These are phyloP conservation scores for Drosophila planitibia DNA, from an alignment of 2,888 invertebrate genomes.

Conservation along the genomic window DNA sequence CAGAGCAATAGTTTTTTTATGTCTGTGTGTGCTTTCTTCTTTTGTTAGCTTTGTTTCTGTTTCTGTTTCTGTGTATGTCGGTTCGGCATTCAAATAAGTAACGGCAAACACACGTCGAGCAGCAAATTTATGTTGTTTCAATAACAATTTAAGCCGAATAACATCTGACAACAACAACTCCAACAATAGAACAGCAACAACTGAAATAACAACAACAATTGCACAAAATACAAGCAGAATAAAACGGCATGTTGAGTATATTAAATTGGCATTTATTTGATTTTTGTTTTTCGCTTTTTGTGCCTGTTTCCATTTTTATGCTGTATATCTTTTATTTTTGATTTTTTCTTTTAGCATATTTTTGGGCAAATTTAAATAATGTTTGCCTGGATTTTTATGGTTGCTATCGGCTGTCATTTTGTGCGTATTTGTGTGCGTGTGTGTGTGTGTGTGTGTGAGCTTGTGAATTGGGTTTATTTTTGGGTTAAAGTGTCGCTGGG, in stretches of 20 bases:
- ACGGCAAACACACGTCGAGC: conserved; percentile 61
- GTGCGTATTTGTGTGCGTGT: neutral
- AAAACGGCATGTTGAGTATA: conserved; percentile 76
- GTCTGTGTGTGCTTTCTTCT: conserved; percentile 8
- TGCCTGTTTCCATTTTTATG: conserved; percentile 15
- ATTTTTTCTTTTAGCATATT: conserved; percentile 60
- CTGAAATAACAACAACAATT: conserved; percentile 31
- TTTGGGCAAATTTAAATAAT: conserved; percentile 71
- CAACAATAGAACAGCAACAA: conserved; percentile 25
- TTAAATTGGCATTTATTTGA: conserved; percentile 80
- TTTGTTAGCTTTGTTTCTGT: conserved; percentile 9
- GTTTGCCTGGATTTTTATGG: conserved; percentile 67
- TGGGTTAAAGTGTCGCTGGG: conserved; percentile 59
- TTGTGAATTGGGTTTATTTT: conserved; percentile 52
- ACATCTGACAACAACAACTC: conserved; percentile 46
- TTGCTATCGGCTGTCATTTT: conserved; percentile 43
- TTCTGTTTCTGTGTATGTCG: conserved; percentile 5
- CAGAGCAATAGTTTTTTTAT: conserved; percentile 52
- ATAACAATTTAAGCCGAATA: conserved; percentile 72
- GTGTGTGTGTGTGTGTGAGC: neutral
- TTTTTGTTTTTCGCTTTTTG: conserved; percentile 61
- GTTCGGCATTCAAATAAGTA: conserved; percentile 64
- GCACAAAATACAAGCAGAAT: conserved; percentile 40
- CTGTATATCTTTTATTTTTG: conserved; percentile 14
- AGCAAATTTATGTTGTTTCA: conserved; percentile 75